Evolutionary conservation across 1,140 invertebrate genomes (phyloP).

Genomic region (Drosophila santomea): DNA sequence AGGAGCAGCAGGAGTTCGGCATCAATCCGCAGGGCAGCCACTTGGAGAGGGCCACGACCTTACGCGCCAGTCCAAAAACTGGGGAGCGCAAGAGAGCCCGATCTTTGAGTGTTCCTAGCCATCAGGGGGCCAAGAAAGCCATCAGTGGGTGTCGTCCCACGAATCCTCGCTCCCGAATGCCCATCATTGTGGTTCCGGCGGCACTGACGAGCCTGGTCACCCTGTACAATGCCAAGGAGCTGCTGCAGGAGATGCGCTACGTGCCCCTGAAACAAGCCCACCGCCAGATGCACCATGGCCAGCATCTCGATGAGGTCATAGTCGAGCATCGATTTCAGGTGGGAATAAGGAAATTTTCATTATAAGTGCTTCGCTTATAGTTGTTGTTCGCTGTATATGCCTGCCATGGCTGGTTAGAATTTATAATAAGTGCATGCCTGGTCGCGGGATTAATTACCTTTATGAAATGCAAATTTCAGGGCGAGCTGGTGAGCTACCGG

Average conservation of each 20-base stretch:
- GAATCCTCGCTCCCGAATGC: conserved; percentile 92
- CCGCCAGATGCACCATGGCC: conserved; percentile 61
- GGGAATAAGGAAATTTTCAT: too few relatives aligned
- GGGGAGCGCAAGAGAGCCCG: not conserved
- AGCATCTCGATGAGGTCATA: conserved; percentile 95
- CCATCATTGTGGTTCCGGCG: conserved; percentile 99
- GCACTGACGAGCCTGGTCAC: conserved; percentile 97
- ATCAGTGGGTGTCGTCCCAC: too few relatives aligned
- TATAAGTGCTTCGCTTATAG: too few relatives aligned
- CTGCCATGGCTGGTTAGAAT: not conserved
- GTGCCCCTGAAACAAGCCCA: conserved; percentile 95
- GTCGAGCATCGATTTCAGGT: conserved; percentile 81
- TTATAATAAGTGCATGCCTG: not conserved
- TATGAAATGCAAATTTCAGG: conserved; percentile 11
- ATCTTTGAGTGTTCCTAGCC: not conserved
- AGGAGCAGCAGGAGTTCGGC: conserved; percentile 97
- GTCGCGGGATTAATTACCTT: not conserved
- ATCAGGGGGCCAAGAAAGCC: not conserved
- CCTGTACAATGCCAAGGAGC: conserved; percentile 98
- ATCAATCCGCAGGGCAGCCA: conserved; percentile 99
- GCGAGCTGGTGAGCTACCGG: conserved; percentile 90
- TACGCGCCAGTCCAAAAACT: fast-evolving
- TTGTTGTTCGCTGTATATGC: not conserved
- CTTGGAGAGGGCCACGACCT: conserved; percentile 91
- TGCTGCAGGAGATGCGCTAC: conserved; percentile 96